phyloP scores from a whole-genome alignment of 1,140 invertebrate genomes.

The Panulirus ornatus region DNA sequence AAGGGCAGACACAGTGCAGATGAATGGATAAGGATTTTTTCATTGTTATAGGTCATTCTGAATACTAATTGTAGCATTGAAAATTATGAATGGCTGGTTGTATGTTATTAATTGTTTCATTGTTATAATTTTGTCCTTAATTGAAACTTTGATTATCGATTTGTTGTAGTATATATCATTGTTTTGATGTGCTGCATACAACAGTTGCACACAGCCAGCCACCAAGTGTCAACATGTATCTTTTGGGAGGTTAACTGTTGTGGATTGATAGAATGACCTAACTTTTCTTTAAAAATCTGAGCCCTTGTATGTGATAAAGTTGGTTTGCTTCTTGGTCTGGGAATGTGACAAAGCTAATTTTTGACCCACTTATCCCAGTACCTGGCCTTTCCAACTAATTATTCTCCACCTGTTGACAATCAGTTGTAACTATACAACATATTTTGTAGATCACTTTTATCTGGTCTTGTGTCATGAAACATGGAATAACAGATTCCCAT shows the following conservation, averaged over 20 bases:
- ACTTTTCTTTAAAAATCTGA: neutral
- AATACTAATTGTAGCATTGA: neutral
- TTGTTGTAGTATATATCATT: too few relatives aligned
- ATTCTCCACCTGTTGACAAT: constrained; percentile 9
- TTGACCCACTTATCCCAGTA: neutral
- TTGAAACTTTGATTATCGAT: too few relatives aligned
- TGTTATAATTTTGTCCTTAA: too few relatives aligned
- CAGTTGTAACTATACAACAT: constrained; percentile 1
- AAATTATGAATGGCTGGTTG: neutral
- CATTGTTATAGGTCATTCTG: neutral
- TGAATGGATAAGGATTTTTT: too few relatives aligned
- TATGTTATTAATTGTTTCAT: neutral
- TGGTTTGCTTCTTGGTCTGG: neutral
- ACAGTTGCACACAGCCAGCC: neutral
- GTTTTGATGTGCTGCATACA: neutral
- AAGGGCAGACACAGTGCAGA: neutral
- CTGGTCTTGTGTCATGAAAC: constrained; percentile 13
- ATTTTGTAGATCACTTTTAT: constrained; percentile 14
- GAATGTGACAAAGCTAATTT: neutral
- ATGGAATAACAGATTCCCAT: neutral
- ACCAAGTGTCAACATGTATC: neutral
- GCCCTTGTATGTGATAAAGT: neutral
- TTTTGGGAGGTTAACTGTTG: neutral
- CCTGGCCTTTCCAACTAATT: neutral
- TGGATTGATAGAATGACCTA: neutral